These are phyloP conservation scores for Falco peregrinus DNA, from an alignment of 2,797 vertebrate species.

Conservation along the genomic window DNA sequence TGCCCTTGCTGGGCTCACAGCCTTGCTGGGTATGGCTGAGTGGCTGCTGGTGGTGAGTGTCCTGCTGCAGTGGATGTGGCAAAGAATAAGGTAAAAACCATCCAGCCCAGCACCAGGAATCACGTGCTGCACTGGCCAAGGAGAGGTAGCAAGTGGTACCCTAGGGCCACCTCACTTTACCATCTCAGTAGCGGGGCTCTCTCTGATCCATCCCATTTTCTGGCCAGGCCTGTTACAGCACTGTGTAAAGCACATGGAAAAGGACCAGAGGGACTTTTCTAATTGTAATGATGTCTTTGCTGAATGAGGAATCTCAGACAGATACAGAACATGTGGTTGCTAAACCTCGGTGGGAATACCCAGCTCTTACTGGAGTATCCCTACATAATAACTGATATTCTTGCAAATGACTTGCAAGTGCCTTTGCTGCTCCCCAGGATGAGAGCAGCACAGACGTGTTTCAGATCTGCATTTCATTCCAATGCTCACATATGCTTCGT, in stretches of 20 bases:
- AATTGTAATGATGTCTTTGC: neutral
- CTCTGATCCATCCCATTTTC: neutral
- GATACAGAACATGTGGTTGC: neutral
- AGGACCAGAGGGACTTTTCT: neutral
- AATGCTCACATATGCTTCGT: neutral
- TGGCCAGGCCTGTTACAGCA: neutral
- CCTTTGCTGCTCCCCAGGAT: neutral
- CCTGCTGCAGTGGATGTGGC: neutral
- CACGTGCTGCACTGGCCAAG: neutral
- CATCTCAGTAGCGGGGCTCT: neutral
- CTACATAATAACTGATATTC: neutral
- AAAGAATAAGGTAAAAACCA: neutral
- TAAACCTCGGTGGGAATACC: neutral
- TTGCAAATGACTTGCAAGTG: neutral
- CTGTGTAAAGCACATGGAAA: neutral
- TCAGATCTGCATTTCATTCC: neutral
- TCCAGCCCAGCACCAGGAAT: neutral
- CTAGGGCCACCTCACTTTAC: neutral
- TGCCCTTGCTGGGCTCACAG: neutral
- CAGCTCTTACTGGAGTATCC: neutral
- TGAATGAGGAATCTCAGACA: neutral
- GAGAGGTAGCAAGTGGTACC: neutral
- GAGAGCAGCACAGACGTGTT: neutral
- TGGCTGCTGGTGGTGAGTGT: neutral
- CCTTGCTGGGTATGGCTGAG: fast-evolving